phyloP scores from a whole-genome alignment of 2,888 invertebrate species.

The Drosophila prostipennis region DNA sequence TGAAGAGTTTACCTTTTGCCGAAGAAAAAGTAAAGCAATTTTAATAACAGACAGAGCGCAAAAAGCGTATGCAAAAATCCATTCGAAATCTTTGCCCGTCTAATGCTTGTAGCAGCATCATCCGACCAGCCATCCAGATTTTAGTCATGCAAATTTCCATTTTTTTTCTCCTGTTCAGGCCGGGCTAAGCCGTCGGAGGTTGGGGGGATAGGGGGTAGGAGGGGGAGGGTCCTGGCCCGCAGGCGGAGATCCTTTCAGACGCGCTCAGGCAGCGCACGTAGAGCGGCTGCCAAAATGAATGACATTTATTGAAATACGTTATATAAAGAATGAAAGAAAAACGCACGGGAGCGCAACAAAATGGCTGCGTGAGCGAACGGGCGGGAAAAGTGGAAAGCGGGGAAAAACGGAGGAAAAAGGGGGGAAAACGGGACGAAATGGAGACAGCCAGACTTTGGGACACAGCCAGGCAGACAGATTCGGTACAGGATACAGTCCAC shows the following conservation, averaged over 20 bases:
- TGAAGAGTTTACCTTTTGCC: conserved; percentile 38
- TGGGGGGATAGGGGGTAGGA: background rate
- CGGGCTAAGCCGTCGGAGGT: conserved; percentile 16
- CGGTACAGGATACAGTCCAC: conserved; percentile 16
- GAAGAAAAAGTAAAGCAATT: conserved; percentile 44
- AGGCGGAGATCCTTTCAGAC: conserved; percentile 51
- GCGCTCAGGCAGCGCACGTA: conserved; percentile 69
- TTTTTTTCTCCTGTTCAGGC: conserved; percentile 21
- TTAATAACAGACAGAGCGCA: conserved; percentile 69
- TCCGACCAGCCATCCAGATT: conserved; percentile 26
- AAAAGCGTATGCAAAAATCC: conserved; percentile 65
- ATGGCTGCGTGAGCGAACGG: conserved; percentile 50
- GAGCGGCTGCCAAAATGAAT: conserved; percentile 78
- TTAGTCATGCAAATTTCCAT: conserved; percentile 58
- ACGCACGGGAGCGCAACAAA: conserved; percentile 52
- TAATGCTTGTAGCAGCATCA: conserved; percentile 46
- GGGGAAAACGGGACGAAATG: background rate
- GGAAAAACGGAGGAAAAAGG: background rate
- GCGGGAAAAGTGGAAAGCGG: conserved; percentile 23
- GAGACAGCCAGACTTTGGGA: conserved; percentile 20
- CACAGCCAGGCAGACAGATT: conserved; percentile 34
- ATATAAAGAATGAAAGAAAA: conserved; percentile 26
- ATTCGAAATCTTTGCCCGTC: conserved; percentile 69
- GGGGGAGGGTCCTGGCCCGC: conserved; percentile 14
- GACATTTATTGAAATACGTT: conserved; percentile 77